Conservation (phyloP, 2,113 vertebrate genomes). For the Leptocoma aspasia region DNA sequence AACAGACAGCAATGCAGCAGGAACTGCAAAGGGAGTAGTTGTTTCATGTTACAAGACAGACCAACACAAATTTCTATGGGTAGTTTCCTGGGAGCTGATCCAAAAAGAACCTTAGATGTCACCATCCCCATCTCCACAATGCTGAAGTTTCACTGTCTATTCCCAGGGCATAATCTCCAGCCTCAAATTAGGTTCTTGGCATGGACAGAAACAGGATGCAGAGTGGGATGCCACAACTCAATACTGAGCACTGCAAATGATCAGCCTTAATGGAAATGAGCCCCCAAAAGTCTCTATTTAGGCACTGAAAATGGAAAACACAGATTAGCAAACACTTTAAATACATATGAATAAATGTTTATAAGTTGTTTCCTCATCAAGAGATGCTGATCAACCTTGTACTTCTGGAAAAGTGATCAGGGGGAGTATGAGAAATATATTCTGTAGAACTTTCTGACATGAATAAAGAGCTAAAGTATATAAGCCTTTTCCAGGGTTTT, state of each 20-base stretch:
- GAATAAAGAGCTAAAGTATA: not conserved
- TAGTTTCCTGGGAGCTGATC: constrained; percentile 11
- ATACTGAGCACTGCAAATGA: not conserved
- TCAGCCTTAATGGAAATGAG: not conserved
- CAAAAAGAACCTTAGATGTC: not conserved
- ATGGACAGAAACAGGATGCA: not conserved
- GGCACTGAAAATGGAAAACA: not conserved
- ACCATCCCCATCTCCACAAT: not conserved
- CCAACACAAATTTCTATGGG: not conserved
- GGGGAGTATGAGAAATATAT: not conserved
- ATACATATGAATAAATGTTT: not conserved
- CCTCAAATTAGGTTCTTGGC: not conserved
- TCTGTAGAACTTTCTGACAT: not conserved
- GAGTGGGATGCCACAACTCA: not conserved
- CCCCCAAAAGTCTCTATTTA: not conserved
- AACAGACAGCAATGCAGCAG: not conserved
- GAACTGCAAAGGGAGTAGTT: not conserved
- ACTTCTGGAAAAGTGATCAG: not conserved
- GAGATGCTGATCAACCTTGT: not conserved
- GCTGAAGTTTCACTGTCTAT: not conserved
- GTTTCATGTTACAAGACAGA: constrained; percentile 1
- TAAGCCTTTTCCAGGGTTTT: not conserved
- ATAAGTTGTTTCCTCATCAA: not conserved
- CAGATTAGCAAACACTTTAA: not conserved
- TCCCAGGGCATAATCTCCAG: not conserved